Conservation (phyloP, 2,113 vertebrate species). For the Agapornis roseicollis region DNA sequence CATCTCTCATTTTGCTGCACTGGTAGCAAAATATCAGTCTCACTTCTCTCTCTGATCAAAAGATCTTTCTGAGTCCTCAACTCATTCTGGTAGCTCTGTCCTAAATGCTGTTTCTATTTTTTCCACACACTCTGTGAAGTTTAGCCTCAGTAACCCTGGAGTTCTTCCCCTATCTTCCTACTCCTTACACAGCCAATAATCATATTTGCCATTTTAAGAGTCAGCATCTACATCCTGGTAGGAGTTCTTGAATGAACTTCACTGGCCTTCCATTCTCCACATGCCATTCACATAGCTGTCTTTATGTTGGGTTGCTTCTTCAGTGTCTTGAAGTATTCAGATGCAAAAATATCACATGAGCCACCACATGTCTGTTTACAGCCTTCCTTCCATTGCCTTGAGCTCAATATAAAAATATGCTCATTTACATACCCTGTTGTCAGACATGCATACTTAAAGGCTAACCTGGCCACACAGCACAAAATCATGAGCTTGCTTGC, state of each 20-base stretch:
- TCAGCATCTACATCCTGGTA: not conserved
- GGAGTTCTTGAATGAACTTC: not conserved
- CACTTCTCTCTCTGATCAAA: not conserved
- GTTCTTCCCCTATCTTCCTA: not conserved
- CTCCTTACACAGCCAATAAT: not conserved
- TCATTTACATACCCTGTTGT: constrained; percentile 39
- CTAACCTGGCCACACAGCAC: constrained; percentile 24
- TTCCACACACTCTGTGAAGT: not conserved
- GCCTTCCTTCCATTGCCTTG: not conserved
- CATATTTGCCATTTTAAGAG: not conserved
- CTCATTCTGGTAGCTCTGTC: not conserved
- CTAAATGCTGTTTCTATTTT: constrained; percentile 7
- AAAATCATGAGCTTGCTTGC: not conserved
- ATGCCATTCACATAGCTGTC: not conserved
- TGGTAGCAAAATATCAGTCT: not conserved
- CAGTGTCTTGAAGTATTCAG: not conserved
- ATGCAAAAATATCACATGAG: not conserved
- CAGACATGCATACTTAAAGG: constrained; percentile 14
- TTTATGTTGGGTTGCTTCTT: not conserved
- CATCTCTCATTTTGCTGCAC: not conserved
- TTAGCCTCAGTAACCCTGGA: not conserved
- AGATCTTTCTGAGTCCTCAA: not conserved
- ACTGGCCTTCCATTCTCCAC: not conserved
- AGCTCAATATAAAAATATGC: constrained; percentile 9
- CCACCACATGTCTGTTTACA: not conserved